Evolutionary conservation across 2,797 vertebrate species (phyloP), one percentile per base, ranked within the genome.

Genomic region (Rhynchonycteris naso): DNA sequence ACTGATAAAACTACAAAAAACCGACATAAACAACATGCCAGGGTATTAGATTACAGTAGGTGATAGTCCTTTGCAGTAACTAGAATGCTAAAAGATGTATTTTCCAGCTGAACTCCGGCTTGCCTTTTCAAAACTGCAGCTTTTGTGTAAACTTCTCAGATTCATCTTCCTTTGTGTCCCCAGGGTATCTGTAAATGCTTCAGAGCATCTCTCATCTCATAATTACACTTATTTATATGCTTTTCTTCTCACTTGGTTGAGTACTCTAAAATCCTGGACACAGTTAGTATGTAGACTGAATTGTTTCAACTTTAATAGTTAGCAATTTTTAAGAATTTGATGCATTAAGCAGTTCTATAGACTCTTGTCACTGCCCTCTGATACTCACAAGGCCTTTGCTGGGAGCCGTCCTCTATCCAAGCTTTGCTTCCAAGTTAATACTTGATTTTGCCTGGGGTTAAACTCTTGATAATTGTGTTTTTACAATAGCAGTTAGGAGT

Each of bases 101-200:
- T 76, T 91, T 91, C 26, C 63, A 91, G 19, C 35, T n/a, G 65
- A 75, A 30, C 56, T 87, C 76, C 52, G 78, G 56, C 58, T 90
- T 90, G 56, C 82, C 68, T 92, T 72, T 72, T 90, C 18, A 63
- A 72, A 52, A 50, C 4, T 54, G 16, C 21, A 38, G 26, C 28
- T 75, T 81, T 82, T 81, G 7, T 78, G 30, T 92, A 21, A 7
- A 43, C 43, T 43, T 12, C 65, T 38, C 50, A 21, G 33, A 79
- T 30, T 66, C 26, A 47, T 81, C 35, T 30, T 88, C 63, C 24
- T 81, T 21, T 35, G 38, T 79, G 52, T 85, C 80, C 66, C 24
- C 47, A 47, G 75, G 28, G 33, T 56, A 21, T 69, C 54, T 76
- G 14, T 35, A 75, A 85, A 50, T 30, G 33, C 7, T 68, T 66